These are phyloP conservation scores for Oophaga pumilio DNA, from an alignment of 2,113 vertebrate genomes.

Conservation along the genomic window DNA sequence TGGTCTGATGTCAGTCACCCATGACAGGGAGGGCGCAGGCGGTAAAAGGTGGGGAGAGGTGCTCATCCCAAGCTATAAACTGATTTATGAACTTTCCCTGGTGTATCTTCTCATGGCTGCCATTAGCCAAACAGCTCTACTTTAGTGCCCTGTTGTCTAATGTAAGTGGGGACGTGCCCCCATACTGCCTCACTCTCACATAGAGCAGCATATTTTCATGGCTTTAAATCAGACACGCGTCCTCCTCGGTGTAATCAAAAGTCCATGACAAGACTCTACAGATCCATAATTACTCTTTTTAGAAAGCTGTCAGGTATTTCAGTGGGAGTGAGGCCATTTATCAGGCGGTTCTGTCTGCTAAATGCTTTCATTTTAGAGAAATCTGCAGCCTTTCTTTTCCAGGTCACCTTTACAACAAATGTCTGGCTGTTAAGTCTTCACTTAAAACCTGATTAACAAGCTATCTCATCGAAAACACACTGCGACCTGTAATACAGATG, in stretches of 20 bases:
- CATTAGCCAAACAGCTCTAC: no score
- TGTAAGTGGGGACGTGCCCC: no score
- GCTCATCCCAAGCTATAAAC: no score
- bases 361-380: conserved; percentile 12
- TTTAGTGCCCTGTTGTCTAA: no score
- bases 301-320: not conserved
- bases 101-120: no score
- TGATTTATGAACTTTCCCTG: no score
- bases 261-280: not conserved
- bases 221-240: not conserved
- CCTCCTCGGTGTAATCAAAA: not conserved
- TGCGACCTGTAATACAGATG: not conserved
- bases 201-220: no score
- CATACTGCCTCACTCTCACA: no score
- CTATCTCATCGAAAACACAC: not conserved
- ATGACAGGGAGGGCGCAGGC: no score
- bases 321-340: not conserved
- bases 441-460: not conserved
- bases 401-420: conserved; percentile 2
- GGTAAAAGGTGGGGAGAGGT: no score
- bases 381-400: not conserved
- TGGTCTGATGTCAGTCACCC: no score
- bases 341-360: not conserved
- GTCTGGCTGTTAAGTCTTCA: not conserved
- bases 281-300: not conserved